Evolutionary conservation across 37 sponge, comb jelly and placozoan genomes (phyloP).

Genomic region (Crambe crambe): DNA sequence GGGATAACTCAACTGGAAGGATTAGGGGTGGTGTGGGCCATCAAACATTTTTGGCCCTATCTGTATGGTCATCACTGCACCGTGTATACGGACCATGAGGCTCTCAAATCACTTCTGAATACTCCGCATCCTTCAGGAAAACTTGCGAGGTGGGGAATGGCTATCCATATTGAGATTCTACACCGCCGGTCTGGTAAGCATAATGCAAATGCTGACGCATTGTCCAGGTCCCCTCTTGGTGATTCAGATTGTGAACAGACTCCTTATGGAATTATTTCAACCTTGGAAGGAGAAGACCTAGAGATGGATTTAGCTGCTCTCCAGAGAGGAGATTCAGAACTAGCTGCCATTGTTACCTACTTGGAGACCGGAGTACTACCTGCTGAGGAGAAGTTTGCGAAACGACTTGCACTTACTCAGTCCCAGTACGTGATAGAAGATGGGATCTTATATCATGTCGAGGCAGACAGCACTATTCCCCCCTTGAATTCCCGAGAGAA

Average conservation of each 20-base stretch:
- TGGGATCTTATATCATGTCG: constrained; percentile 52
- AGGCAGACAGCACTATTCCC: constrained; percentile 42
- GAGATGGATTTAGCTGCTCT: not conserved
- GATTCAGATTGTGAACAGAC: not conserved
- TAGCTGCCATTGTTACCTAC: constrained; percentile 13
- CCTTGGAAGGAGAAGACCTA: not conserved
- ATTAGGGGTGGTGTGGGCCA: constrained; percentile 68
- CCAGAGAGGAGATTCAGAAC: constrained; percentile 33
- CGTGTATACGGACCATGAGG: constrained; percentile 64
- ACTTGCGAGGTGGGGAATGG: constrained; percentile 65
- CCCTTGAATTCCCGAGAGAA: constrained; percentile 16
- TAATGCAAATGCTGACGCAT: constrained; percentile 56
- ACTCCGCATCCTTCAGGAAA: constrained; percentile 70
- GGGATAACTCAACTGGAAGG: constrained; percentile 64
- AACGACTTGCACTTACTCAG: not conserved
- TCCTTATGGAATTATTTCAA: not conserved
- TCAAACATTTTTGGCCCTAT: constrained; percentile 60
- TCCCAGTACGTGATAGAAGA: constrained; percentile 37
- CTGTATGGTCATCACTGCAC: constrained; percentile 58
- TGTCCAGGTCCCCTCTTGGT: constrained; percentile 35
- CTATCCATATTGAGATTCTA: constrained; percentile 33
- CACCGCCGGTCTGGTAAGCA: constrained; percentile 38
- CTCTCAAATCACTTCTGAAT: constrained; percentile 55
- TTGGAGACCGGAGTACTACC: constrained; percentile 44
- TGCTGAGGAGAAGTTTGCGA: constrained; percentile 22